Conservation (phyloP, 2,113 vertebrate species). For the Leucopternis melanops region DNA sequence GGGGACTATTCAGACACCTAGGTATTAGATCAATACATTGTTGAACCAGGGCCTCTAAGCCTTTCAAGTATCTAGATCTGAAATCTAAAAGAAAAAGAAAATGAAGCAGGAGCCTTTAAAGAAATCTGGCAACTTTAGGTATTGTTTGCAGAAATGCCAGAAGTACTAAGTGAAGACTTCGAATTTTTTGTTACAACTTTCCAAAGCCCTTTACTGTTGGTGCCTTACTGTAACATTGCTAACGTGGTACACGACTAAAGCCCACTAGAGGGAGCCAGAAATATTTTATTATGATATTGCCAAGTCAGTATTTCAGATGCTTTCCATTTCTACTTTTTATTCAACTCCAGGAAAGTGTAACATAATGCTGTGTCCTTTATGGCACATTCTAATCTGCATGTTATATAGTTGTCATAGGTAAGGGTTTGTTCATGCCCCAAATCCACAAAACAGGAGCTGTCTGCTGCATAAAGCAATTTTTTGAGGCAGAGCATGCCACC, state of each 20-base stretch:
- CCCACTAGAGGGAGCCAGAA: background rate
- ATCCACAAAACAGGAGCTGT: background rate
- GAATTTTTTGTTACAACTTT: background rate
- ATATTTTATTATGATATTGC: background rate
- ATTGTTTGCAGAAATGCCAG: background rate
- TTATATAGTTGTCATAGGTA: no score
- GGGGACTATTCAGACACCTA: background rate
- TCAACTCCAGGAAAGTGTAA: background rate
- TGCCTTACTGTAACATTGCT: fast-evolving
- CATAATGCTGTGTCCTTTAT: background rate
- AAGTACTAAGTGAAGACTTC: background rate
- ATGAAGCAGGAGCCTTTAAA: background rate
- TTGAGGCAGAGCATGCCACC: background rate
- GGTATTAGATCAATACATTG: background rate
- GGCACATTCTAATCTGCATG: background rate
- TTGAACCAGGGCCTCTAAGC: background rate
- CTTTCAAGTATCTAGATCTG: background rate
- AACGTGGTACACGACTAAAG: background rate
- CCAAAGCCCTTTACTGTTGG: background rate
- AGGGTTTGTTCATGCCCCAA: background rate
- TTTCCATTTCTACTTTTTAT: background rate
- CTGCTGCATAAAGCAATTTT: background rate
- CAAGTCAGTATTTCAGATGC: background rate
- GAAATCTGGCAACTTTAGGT: background rate
- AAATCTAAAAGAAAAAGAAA: background rate